A percentile compares a stretch with the other conserved stretches of the same genome.
Evolutionary conservation across 2,797 vertebrate genomes (phyloP).

Genomic region (Notolepis coatsorum): DNA sequence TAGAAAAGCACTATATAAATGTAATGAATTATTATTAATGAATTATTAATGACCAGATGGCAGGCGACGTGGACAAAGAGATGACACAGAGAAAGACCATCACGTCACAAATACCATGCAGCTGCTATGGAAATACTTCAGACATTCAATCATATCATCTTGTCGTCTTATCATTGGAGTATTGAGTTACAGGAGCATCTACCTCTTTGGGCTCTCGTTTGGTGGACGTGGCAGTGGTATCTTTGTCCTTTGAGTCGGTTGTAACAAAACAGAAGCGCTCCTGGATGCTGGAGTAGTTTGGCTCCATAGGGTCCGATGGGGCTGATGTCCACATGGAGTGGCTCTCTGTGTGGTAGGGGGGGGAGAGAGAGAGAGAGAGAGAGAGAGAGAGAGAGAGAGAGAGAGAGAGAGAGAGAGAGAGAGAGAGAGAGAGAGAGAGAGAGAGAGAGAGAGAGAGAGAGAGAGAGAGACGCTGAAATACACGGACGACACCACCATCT

Average conservation of each 20-base stretch:
- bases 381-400: neutral
- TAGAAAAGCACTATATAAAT: too few species aligned
- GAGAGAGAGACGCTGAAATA: too few species aligned
- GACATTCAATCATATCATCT: neutral
- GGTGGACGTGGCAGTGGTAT: constrained; percentile 22
- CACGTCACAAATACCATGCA: too few species aligned
- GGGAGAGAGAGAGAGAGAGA: neutral
- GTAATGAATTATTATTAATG: too few species aligned
- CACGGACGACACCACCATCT: too few species aligned
- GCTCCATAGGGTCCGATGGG: constrained; percentile 70
- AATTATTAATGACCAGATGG: too few species aligned
- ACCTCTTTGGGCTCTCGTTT: constrained; percentile 87
- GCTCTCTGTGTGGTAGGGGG: constrained; percentile 79
- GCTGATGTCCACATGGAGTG: constrained; percentile 85
- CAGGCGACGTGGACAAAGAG: too few species aligned
- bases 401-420: neutral
- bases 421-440: too few species aligned
- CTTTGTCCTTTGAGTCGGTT: constrained; percentile 77
- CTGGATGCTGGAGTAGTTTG: constrained; percentile 89
- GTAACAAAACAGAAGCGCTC: constrained; percentile 87
- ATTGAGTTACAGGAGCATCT: neutral
- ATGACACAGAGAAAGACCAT: too few species aligned
- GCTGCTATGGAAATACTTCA: too few species aligned
- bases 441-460: too few species aligned
- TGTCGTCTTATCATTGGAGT: neutral